phyloP scores from a whole-genome alignment of 2,797 vertebrate genomes.

The Botia kubotai region DNA sequence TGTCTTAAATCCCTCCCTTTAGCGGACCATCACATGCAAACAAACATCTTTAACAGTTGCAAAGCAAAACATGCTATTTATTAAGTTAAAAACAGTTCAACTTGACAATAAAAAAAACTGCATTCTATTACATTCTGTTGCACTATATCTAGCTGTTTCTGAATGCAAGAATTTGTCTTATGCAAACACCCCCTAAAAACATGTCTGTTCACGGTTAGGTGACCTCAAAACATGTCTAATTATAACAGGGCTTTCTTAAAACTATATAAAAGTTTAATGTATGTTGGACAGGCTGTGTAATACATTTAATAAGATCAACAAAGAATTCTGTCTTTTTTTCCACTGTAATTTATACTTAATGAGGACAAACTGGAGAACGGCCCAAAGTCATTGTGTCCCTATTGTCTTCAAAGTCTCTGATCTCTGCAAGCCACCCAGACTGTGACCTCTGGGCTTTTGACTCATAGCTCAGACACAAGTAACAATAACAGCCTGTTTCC shows the following conservation, averaged over 20 bases:
- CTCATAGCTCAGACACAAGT: slow-evolving; percentile 51
- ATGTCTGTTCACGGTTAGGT: neutral
- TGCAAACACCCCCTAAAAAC: neutral
- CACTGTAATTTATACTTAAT: slow-evolving; percentile 29
- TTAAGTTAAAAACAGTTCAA: neutral
- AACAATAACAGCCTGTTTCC: slow-evolving; percentile 47
- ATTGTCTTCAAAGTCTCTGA: slow-evolving; percentile 45
- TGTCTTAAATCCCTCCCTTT: too few relatives aligned
- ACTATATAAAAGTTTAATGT: neutral
- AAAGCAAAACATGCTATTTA: neutral
- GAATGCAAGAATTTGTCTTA: neutral
- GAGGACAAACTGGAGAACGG: slow-evolving; percentile 27
- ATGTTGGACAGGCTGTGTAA: neutral
- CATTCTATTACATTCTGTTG: neutral
- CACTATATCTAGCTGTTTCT: neutral
- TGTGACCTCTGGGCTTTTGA: slow-evolving; percentile 48
- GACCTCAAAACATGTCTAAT: neutral
- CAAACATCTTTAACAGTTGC: neutral
- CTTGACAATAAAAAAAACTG: neutral
- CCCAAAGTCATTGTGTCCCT: slow-evolving; percentile 39
- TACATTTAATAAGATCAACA: neutral
- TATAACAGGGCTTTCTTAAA: neutral
- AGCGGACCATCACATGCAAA: too few relatives aligned
- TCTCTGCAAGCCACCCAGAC: slow-evolving; percentile 48
- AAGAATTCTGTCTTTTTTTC: slow-evolving; percentile 11